Conservation (phyloP, 1,140 invertebrate species). For the Ruditapes philippinarum region DNA sequence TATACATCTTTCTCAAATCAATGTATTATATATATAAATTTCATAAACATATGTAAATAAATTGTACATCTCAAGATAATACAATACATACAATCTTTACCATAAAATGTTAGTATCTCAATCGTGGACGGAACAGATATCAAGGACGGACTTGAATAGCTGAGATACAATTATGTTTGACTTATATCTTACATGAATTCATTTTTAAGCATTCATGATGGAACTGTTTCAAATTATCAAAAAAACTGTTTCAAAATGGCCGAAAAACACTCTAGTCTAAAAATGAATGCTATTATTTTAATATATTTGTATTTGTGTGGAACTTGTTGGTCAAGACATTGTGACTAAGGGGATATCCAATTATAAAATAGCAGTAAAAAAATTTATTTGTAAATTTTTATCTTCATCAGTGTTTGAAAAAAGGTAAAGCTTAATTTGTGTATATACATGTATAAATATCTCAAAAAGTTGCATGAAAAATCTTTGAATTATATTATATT, state of each 20-base stretch:
- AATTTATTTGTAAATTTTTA: too few species aligned
- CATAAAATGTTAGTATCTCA: not conserved
- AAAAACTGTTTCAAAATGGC: not conserved
- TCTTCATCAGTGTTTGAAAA: too few species aligned
- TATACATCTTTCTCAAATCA: conserved; percentile 27
- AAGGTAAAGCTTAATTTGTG: too few species aligned
- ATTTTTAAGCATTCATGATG: conserved; percentile 3
- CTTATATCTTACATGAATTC: too few species aligned
- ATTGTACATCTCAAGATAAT: conserved; percentile 3
- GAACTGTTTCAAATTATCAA: not conserved
- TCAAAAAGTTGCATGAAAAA: too few species aligned
- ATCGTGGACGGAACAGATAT: not conserved
- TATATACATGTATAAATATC: too few species aligned
- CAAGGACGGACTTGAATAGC: not conserved
- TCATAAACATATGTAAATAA: not conserved
- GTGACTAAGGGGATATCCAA: not conserved
- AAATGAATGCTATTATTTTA: not conserved
- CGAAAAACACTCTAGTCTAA: not conserved
- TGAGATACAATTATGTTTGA: not conserved
- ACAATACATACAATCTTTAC: conserved; percentile 3
- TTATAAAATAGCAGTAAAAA: too few species aligned
- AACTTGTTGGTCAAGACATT: not conserved
- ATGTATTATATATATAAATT: not conserved
- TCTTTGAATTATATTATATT: too few species aligned
- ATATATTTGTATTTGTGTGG: too few species aligned